Evolutionary conservation across 2,888 invertebrate species (phyloP).

Genomic region (Parnassius glacialis): DNA sequence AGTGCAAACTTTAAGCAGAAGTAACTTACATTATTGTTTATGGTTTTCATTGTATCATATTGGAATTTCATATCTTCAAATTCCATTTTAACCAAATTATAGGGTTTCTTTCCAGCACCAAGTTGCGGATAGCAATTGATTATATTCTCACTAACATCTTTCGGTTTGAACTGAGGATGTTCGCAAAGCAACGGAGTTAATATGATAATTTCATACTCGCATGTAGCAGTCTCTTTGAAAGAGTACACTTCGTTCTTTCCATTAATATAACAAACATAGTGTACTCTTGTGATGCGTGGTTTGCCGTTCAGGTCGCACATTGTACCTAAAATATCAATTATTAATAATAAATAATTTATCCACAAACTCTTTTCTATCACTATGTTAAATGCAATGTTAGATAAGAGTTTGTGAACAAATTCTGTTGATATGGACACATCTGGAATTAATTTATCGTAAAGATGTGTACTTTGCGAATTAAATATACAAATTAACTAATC

Average conservation of each 20-base stretch:
- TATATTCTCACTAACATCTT: conserved; percentile 87
- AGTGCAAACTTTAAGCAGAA: not conserved
- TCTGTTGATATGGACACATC: too few relatives aligned
- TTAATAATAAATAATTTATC: not conserved
- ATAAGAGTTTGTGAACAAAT: too few relatives aligned
- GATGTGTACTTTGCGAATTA: too few relatives aligned
- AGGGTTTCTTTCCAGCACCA: conserved; percentile 86
- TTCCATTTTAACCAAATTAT: conserved; percentile 86
- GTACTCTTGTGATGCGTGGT: conserved; percentile 89
- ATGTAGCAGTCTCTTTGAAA: conserved; percentile 95
- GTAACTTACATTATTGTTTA: conserved; percentile 53
- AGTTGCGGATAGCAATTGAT: conserved; percentile 87
- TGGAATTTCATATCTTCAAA: conserved; percentile 86
- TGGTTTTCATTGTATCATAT: conserved; percentile 76
- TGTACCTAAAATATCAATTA: conserved; percentile 74
- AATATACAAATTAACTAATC: too few relatives aligned
- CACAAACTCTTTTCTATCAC: too few relatives aligned
- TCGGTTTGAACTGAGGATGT: conserved; percentile 93
- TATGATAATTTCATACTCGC: conserved; percentile 96
- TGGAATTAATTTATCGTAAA: too few relatives aligned
- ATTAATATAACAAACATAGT: conserved; percentile 93
- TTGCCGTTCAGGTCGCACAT: conserved; percentile 94
- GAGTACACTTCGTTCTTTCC: conserved; percentile 96
- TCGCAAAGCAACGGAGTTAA: conserved; percentile 92
- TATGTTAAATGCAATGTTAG: too few relatives aligned